These are phyloP conservation scores for Batillaria attramentaria DNA, from an alignment of 1,140 invertebrate species.

Conservation along the genomic window DNA sequence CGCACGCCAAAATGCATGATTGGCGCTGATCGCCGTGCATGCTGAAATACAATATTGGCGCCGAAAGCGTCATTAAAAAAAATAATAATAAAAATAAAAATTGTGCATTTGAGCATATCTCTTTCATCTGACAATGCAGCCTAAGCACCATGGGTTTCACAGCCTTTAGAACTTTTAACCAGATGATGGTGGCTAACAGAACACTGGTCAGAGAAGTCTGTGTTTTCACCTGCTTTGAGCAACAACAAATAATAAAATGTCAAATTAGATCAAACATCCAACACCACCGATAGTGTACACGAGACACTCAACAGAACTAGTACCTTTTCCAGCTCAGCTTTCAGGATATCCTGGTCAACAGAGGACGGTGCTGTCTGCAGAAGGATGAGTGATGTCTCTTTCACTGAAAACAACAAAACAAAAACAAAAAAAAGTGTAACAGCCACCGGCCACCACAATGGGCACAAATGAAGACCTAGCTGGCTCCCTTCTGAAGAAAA, in stretches of 20 bases:
- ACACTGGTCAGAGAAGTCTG: neutral
- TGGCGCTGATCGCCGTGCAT: no score
- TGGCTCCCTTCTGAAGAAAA: no score
- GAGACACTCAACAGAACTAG: conserved; percentile 17
- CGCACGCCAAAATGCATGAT: no score
- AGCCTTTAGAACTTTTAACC: neutral
- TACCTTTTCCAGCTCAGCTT: conserved; percentile 72
- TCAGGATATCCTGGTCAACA: conserved; percentile 73
- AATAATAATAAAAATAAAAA: no score
- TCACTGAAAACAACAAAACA: conserved; percentile 72
- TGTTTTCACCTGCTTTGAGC: neutral
- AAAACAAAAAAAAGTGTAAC: no score
- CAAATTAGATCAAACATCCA: neutral
- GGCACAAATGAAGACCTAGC: no score
- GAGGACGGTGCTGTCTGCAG: conserved; percentile 77
- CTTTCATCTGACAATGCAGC: neutral
- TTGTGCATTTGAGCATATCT: no score
- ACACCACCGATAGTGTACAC: neutral
- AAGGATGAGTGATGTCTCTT: conserved; percentile 75
- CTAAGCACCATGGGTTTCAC: neutral
- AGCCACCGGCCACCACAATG: no score
- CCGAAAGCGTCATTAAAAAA: no score
- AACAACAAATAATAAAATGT: neutral
- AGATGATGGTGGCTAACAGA: neutral
- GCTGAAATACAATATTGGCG: no score